Percentiles rank a stretch among this genome's conserved stretches.
phyloP scores from a whole-genome alignment of 35 echinoderm and acorn worm genomes.

The Apostichopus californicus region DNA sequence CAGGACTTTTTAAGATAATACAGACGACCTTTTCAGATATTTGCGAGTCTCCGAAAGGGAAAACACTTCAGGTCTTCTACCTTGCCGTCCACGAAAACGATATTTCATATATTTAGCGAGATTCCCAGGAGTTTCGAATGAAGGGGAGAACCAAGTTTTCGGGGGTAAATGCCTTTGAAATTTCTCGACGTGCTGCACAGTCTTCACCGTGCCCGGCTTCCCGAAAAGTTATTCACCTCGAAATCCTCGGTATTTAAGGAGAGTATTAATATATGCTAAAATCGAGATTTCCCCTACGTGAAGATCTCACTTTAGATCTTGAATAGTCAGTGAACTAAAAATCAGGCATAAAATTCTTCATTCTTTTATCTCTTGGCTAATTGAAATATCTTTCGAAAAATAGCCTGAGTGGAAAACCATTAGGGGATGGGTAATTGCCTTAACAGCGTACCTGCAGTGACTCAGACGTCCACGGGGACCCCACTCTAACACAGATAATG shows the following conservation, averaged over 20 bases:
- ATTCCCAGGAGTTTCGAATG: background rate
- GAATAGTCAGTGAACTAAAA: background rate
- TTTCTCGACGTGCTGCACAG: background rate
- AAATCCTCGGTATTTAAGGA: background rate
- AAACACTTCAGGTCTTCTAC: background rate
- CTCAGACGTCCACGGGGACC: conserved; percentile 24
- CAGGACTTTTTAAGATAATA: background rate
- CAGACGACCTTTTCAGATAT: background rate
- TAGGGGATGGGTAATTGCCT: conserved; percentile 37
- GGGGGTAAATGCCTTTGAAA: background rate
- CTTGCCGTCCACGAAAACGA: background rate
- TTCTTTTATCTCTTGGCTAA: background rate
- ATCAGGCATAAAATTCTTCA: background rate
- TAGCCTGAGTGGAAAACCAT: conserved; percentile 12
- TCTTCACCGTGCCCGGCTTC: background rate
- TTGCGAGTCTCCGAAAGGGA: background rate
- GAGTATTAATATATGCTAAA: background rate
- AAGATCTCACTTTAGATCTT: background rate
- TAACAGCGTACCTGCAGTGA: conserved; percentile 16
- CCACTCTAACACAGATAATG: conserved; percentile 42
- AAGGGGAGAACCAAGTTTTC: background rate
- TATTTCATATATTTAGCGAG: background rate
- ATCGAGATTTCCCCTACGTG: background rate
- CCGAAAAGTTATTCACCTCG: background rate
- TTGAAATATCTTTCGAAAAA: background rate